Conservation (phyloP, 30 jellyfish, hydroid and myxozoan genomes). For the Rhopilema esculentum region DNA sequence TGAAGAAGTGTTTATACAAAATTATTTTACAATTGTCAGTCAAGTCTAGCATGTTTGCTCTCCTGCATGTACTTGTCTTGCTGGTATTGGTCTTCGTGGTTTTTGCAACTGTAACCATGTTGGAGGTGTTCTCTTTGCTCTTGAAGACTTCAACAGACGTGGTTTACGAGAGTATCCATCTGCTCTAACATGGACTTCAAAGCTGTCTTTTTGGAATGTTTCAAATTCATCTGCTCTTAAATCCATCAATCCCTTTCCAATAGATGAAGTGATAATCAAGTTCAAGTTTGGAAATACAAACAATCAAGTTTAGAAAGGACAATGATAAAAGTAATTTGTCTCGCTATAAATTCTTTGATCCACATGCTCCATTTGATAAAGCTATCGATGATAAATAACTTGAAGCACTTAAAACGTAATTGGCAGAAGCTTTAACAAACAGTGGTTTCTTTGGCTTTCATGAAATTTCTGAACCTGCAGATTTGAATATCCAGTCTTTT, state of each 20-base stretch:
- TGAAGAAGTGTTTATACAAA: no score
- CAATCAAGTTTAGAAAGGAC: conserved; percentile 46
- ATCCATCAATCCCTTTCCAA: conserved; percentile 55
- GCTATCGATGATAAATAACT: background rate
- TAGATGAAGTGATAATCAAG: conserved; percentile 49
- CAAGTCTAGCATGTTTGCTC: conserved; percentile 51
- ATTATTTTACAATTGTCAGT: conserved; percentile 6
- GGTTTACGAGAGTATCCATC: conserved; percentile 49
- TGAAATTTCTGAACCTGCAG: background rate
- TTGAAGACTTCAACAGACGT: conserved; percentile 42
- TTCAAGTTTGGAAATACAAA: no score
- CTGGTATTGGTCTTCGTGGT: conserved; percentile 76
- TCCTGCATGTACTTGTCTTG: conserved; percentile 70
- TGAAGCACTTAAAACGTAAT: background rate
- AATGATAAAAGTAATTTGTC: conserved; percentile 12
- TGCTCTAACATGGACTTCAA: conserved; percentile 49
- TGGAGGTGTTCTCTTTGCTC: conserved; percentile 63
- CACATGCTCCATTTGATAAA: conserved; percentile 30
- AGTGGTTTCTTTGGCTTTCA: conserved; percentile 11
- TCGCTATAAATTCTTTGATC: conserved; percentile 25
- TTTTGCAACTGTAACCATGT: conserved; percentile 71
- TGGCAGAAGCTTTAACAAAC: background rate
- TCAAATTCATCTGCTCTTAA: conserved; percentile 18
- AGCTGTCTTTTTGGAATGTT: conserved; percentile 19
- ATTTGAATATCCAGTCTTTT: no score